Conservation (phyloP, 53 echinoderm and acorn worm genomes). For the Henricia sp. region DNA sequence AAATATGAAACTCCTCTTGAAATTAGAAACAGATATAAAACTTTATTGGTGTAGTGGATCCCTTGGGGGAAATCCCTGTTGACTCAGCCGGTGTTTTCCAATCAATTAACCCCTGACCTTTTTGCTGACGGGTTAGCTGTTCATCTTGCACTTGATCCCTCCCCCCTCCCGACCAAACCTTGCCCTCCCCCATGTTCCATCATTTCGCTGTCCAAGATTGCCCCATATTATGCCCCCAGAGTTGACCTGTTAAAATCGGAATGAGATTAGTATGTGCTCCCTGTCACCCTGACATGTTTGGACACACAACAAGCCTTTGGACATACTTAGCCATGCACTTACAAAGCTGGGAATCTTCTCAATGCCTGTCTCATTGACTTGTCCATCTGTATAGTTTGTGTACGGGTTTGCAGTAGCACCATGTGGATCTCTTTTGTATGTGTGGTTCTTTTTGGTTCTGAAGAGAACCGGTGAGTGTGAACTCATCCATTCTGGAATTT, state of each 20-base stretch:
- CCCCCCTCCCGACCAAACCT: background rate
- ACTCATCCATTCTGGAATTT: too few relatives aligned
- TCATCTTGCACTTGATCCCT: background rate
- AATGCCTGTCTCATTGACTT: too few relatives aligned
- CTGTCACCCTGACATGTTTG: constrained; percentile 20
- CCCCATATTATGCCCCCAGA: background rate
- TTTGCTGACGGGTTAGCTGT: constrained; percentile 24
- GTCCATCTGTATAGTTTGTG: too few relatives aligned
- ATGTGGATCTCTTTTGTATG: too few relatives aligned
- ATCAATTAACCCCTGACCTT: constrained; percentile 50
- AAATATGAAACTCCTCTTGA: background rate
- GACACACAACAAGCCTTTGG: constrained; percentile 16
- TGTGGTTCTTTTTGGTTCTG: too few relatives aligned
- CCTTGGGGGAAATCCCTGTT: constrained; percentile 42
- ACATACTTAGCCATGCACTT: background rate
- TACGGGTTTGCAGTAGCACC: too few relatives aligned
- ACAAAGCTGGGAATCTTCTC: too few relatives aligned
- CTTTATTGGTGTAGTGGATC: constrained; percentile 42
- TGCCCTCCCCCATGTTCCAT: background rate
- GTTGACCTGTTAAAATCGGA: background rate
- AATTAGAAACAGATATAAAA: constrained; percentile 28
- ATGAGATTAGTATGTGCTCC: constrained; percentile 22
- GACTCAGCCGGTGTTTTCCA: constrained; percentile 51
- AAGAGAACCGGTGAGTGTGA: too few relatives aligned
- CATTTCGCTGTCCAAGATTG: background rate